Base-by-base conservation (phyloP, 2,113 vertebrate genomes). In the Dolichotis patagonum region DNA sequence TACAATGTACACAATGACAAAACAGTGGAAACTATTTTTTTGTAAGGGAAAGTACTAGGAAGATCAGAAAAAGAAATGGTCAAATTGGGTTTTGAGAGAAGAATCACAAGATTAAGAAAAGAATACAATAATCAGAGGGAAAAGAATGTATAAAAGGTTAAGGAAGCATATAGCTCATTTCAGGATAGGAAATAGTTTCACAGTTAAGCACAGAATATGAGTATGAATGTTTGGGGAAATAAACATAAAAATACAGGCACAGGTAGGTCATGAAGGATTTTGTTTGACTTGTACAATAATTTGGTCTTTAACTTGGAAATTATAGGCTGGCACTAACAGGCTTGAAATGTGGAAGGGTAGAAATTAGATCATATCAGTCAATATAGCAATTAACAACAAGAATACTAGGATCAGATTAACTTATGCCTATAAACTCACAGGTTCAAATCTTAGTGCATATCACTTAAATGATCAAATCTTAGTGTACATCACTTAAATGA, bases 51-150 rank as follows among this genome's bases (percentile, higher is more conserved):
- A 32, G 30, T 75, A 77, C 8, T 19, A 84, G 19, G 52, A 58
- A 77, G 67, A 92, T 75, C 49, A 73, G 69, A 95, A 85, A 52
- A 91, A 10, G 17, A 77, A 52, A 35, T 83, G 26, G 24, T 88
- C n/a, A 71, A 65, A 87, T 26, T 83, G 43, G 30, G 56, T 75
- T 84, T 89, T 78, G 24, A 83, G 30, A 77, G 58, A 69, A 26
- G 41, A 85, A 24, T 71, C 86, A 71, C 52, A 85, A 90, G 30
- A 80, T n/a, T 78, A 89, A 90, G 69, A 41, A 73, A 73, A 92
- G 38, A 11, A 35, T 8, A 58, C 8, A 88, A 38, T 17, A 46
- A 19, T 80, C 28, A 85, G 12, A 85, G 41, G 46, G 32, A 38
- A 67, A 91, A 91, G 10, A 73, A 73, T 54, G 28, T 82, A 73